Percentiles rank a stretch among this genome's conserved stretches.
These are phyloP conservation scores for Ormyrus thymus DNA, from an alignment of 2,888 invertebrate species.

Conservation along the genomic window DNA sequence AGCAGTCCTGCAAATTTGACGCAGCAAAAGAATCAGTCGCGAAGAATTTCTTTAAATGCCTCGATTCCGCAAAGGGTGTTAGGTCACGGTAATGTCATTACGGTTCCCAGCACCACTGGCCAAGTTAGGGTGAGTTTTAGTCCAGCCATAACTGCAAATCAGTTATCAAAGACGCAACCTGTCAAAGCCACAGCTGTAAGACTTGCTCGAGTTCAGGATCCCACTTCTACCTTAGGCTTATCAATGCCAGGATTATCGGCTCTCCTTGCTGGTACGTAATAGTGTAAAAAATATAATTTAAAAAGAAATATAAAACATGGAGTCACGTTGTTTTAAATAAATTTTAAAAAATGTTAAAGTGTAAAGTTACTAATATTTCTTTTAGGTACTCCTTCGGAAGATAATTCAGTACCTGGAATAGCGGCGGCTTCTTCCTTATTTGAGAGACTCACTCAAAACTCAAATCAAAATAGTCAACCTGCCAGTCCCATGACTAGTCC, in stretches of 20 bases:
- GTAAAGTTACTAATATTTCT: background rate
- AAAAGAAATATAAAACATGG: too few species aligned
- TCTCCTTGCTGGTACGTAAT: constrained; percentile 76
- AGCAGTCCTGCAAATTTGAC: constrained; percentile 82
- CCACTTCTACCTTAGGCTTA: constrained; percentile 76
- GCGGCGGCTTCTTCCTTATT: constrained; percentile 77
- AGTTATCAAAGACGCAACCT: constrained; percentile 73
- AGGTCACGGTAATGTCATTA: constrained; percentile 72
- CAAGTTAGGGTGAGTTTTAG: constrained; percentile 72
- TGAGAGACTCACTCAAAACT: constrained; percentile 76
- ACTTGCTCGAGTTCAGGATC: constrained; percentile 74
- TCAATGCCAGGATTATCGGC: constrained; percentile 79
- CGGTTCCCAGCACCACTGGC: constrained; percentile 72
- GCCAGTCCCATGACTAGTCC: constrained; percentile 80
- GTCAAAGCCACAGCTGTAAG: constrained; percentile 76
- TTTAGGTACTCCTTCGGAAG: constrained; percentile 78
- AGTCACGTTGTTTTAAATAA: too few species aligned
- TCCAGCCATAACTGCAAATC: constrained; percentile 70
- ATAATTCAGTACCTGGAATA: constrained; percentile 78
- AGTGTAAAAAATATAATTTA: background rate
- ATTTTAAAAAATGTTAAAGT: background rate
- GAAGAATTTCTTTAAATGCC: constrained; percentile 71
- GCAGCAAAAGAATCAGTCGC: constrained; percentile 70
- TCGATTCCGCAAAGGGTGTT: constrained; percentile 71
- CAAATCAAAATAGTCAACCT: constrained; percentile 69